Base-by-base conservation (phyloP, 1,140 invertebrate genomes). In the Bombus haemorrhoidalis region DNA sequence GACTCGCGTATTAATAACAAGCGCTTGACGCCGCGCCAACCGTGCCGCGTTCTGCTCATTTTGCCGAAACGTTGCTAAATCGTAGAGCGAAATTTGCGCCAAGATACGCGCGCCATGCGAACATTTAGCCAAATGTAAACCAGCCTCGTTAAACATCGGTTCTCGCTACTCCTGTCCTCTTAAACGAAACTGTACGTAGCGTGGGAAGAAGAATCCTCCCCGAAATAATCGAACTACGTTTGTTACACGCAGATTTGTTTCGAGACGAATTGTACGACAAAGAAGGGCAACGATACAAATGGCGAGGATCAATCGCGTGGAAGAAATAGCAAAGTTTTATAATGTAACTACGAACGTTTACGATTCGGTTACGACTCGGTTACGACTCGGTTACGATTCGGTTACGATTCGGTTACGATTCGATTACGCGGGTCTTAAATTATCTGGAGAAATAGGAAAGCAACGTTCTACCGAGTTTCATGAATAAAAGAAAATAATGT, bases 1-100 rank as follows among this genome's bases (percentile, higher is more conserved):
- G 81, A 53, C 81, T 86, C 77, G 85, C 86, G 87, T 93, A 93
- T 93, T 94, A 93, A 93, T 93, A 93, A 94, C 91, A 89, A 93
- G 87, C 89, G 89, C 84, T 93, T 93, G 91, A 93, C 85, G 68
- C 73, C 47, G 82, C 75, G 93, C 92, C 92, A 93, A 90, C 57
- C 72, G 66, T 41, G 74, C 47, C 41, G 43, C 79, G 47, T 76
- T 83, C 39, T 18, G 32, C 69, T 53, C 43, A 28, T 75, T 66
- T 34, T 66, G 57, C 12, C 69, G 62, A 69, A 68, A 75, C 59
- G 12, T 34, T 47, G 22, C 28, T 22, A 37, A 79, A 84, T 43
- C 9, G n/a, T 37, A 22, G 6, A 8, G 6, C 28, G 59, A 66
- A 47, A 79, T 41, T 69, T 28, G 32, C 59, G 5, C 15, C 57